Percentiles rank a stretch among this genome's conserved stretches.
Conservation (phyloP, 1,140 invertebrate genomes). For the Anoplophora glabripennis region DNA sequence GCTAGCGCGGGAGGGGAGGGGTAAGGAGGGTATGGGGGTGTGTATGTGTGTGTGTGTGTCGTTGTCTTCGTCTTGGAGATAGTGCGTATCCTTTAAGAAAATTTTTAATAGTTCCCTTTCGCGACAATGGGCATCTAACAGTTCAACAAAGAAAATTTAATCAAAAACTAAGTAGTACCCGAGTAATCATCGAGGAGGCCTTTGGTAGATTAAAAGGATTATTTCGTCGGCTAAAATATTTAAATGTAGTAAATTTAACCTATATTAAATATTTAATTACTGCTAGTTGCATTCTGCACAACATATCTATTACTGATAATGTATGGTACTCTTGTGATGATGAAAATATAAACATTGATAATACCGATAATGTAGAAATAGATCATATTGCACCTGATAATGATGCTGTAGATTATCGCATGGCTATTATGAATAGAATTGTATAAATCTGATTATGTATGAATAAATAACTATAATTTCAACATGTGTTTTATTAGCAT, state of each 20-base stretch:
- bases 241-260: not conserved
- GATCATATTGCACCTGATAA: too few species aligned
- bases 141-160: not conserved
- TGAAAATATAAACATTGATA: not conserved
- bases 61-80: too few species aligned
- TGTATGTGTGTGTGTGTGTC: too few species aligned
- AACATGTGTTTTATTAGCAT: too few species aligned
- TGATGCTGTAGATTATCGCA: too few species aligned
- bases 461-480: too few species aligned
- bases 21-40: too few species aligned
- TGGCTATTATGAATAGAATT: too few species aligned
- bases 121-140: not conserved
- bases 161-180: constrained; percentile 2
- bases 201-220: constrained; percentile 2
- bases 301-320: not conserved
- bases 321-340: not conserved
- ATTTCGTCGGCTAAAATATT: not conserved
- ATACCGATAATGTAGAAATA: not conserved
- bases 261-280: not conserved
- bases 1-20: too few species aligned
- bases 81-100: not conserved
- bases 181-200: not conserved
- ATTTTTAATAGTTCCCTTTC: not conserved
- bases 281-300: not conserved
- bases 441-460: too few species aligned